Conservation (phyloP, 2,113 vertebrate species). For the Edolisoma coerulescens region DNA sequence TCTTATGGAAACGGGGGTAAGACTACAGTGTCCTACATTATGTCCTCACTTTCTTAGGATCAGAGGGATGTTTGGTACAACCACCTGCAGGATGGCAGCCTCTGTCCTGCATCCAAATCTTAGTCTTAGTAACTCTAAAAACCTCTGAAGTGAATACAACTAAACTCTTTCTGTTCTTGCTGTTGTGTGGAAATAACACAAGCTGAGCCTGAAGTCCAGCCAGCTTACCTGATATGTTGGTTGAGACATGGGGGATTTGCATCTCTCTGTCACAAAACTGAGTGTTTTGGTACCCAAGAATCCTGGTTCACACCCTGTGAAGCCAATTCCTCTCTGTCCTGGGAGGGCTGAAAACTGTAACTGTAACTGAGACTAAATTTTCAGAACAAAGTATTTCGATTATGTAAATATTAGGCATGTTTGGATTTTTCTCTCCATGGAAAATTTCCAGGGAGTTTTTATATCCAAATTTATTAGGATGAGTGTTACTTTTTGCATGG, state of each 20-base stretch:
- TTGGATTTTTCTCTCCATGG: neutral
- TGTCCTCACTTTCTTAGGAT: neutral
- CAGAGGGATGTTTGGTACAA: neutral
- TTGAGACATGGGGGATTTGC: neutral
- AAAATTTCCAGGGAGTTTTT: neutral
- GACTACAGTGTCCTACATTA: neutral
- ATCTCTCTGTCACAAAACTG: neutral
- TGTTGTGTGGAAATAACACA: neutral
- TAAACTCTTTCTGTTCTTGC: neutral
- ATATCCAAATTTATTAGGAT: neutral
- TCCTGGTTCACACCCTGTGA: neutral
- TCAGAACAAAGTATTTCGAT: neutral
- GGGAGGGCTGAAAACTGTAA: neutral
- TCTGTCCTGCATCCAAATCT: neutral
- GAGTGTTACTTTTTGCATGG: neutral
- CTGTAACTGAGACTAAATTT: neutral
- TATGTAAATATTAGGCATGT: neutral
- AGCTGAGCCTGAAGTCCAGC: neutral
- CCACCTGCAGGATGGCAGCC: neutral
- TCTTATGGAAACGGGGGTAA: neutral
- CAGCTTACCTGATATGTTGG: neutral
- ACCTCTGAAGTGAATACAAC: neutral
- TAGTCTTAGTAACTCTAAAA: neutral
- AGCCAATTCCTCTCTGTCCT: neutral
- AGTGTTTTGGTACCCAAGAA: neutral